Conservation (phyloP, 64 coral and sea anemone genomes). For the Astreopora myriophthalma region DNA sequence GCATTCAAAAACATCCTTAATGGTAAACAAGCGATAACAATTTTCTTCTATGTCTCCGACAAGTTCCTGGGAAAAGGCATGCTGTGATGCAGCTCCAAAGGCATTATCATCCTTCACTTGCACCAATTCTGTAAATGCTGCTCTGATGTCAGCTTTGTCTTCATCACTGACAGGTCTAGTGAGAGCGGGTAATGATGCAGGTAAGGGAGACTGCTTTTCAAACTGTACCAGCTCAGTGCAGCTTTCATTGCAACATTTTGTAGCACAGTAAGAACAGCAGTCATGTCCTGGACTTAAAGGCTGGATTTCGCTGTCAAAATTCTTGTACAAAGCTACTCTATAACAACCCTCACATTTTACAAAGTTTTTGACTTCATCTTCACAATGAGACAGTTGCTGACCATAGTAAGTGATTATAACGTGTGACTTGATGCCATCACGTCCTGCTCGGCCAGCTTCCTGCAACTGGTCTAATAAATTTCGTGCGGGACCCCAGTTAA, state of each 20-base stretch:
- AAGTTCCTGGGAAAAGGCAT: constrained; percentile 74
- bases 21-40: constrained; percentile 41
- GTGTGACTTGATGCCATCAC: constrained; percentile 22
- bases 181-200: neutral
- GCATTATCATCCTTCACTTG: neutral
- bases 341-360: constrained; percentile 54
- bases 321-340: constrained; percentile 30
- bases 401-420: constrained; percentile 48
- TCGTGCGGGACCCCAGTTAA: constrained; percentile 44
- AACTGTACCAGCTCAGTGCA: constrained; percentile 5
- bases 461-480: neutral
- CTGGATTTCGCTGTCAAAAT: constrained; percentile 27
- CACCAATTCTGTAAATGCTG: constrained; percentile 25
- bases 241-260: neutral
- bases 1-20: constrained; percentile 46
- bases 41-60: constrained; percentile 40
- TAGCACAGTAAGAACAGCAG: constrained; percentile 45
- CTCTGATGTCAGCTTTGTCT: constrained; percentile 7
- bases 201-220: neutral
- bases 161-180: constrained; percentile 1
- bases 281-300: constrained; percentile 38
- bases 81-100: constrained; percentile 54
- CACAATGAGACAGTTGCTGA: constrained; percentile 56
- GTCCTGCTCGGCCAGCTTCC: constrained; percentile 41
- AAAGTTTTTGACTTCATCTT: constrained; percentile 54